These are phyloP conservation scores for Paragorgia papillata DNA, from an alignment of 92 coral and sea anemone genomes.

Conservation along the genomic window DNA sequence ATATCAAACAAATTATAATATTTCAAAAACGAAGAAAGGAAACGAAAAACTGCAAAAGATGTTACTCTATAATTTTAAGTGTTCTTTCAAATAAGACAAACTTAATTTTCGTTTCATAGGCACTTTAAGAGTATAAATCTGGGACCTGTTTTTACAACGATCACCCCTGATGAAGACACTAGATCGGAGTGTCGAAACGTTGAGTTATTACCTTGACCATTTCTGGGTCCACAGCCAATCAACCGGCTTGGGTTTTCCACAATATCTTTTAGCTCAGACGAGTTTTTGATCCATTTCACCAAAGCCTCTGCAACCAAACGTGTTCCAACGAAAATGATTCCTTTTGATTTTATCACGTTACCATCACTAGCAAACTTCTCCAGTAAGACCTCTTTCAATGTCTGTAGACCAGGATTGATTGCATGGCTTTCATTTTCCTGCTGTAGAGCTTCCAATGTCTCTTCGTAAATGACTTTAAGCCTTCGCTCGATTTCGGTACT, in stretches of 20 bases:
- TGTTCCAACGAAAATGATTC: constrained; percentile 73
- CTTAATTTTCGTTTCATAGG: no score
- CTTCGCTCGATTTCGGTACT: constrained; percentile 24
- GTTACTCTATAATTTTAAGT: no score
- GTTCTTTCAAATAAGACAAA: no score
- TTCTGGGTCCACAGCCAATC: constrained; percentile 81
- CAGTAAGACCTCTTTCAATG: constrained; percentile 52
- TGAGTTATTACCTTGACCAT: constrained; percentile 64
- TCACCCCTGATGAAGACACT: no score
- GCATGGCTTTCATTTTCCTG: constrained; percentile 44
- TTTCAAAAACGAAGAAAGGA: no score
- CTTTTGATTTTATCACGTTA: constrained; percentile 48
- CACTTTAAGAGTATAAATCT: no score
- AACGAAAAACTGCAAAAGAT: no score
- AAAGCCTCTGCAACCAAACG: constrained; percentile 67
- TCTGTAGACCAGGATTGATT: constrained; percentile 65
- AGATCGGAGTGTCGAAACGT: no score
- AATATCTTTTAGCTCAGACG: constrained; percentile 44
- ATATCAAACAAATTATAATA: no score
- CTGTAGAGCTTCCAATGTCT: constrained; percentile 55
- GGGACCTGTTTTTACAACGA: no score
- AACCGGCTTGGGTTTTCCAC: constrained; percentile 68
- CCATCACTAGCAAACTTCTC: constrained; percentile 49
- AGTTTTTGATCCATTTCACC: constrained; percentile 71
- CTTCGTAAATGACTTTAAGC: constrained; percentile 57